Conservation (phyloP, 2,797 vertebrate genomes). For the Sebastes jordani region DNA sequence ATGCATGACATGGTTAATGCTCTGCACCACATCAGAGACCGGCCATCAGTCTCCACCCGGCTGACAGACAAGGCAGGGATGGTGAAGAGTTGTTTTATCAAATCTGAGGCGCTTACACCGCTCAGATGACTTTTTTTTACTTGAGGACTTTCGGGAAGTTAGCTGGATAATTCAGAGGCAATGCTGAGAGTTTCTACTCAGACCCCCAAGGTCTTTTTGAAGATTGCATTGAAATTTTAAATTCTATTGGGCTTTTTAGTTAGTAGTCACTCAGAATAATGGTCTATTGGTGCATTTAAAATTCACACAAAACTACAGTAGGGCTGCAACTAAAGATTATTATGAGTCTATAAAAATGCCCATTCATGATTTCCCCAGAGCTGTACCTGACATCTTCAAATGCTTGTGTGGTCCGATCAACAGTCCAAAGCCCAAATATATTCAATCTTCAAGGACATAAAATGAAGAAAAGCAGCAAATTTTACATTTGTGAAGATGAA, state of each 20-base stretch:
- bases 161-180: not conserved
- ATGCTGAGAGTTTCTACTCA: not conserved
- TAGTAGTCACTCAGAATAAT: not conserved
- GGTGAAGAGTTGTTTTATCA: conserved; percentile 51
- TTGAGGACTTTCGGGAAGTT: not conserved
- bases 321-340: not conserved
- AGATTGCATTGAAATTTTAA: not conserved
- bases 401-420: no score
- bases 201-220: not conserved
- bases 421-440: not conserved
- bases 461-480: not conserved
- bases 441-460: not conserved
- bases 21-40: conserved; percentile 58
- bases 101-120: conserved; percentile 29
- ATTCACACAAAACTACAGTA: not conserved
- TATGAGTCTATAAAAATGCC: not conserved
- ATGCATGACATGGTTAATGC: conserved; percentile 75
- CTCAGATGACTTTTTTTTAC: not conserved
- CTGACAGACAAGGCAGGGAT: conserved; percentile 60
- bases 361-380: not conserved
- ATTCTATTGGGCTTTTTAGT: not conserved
- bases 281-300: not conserved
- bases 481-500: not conserved
- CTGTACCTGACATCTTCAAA: not conserved
- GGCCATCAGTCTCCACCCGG: conserved; percentile 53